These are phyloP conservation scores for Centroberyx gerrardi DNA, from an alignment of 2,797 vertebrate species.

Conservation along the genomic window DNA sequence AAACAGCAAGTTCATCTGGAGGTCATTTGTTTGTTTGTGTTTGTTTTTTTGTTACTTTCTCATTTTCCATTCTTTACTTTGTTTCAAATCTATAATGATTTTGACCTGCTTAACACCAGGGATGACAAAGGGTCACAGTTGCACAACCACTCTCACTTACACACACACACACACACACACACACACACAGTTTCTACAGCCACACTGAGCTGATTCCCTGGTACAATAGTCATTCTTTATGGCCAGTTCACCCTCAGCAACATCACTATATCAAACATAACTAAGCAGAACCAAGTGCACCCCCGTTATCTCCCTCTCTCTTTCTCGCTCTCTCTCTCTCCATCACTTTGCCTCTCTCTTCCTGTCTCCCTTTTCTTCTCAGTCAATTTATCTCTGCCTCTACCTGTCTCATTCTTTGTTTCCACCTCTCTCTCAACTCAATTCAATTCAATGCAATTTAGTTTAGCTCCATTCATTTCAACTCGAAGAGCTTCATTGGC, in stretches of 20 bases:
- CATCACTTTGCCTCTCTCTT: conserved; percentile 44
- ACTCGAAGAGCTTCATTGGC: conserved; percentile 35
- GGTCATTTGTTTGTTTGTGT: conserved; percentile 35
- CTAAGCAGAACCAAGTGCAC: conserved; percentile 46
- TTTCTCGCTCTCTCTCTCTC: conserved; percentile 19
- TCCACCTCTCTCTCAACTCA: conserved; percentile 34
- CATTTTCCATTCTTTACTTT: neutral
- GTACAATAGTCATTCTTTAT: conserved; percentile 13
- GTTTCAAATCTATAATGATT: no score
- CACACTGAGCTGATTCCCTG: conserved; percentile 16
- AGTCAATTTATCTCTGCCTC: conserved; percentile 53
- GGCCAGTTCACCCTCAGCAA: conserved; percentile 47
- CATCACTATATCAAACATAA: conserved; percentile 55
- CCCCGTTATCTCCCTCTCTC: neutral
- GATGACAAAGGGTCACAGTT: no score
- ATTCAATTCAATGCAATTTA: conserved; percentile 48
- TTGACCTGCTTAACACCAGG: no score
- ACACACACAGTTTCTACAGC: neutral
- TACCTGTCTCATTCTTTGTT: conserved; percentile 35
- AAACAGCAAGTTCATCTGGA: conserved; percentile 47
- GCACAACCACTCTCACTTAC: no score
- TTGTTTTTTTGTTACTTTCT: neutral
- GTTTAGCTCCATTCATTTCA: conserved; percentile 33
- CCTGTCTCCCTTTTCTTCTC: conserved; percentile 39
- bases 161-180: conserved; percentile 1